phyloP scores from a whole-genome alignment of 2,888 invertebrate species.

The Pandemis cinnamomeana region DNA sequence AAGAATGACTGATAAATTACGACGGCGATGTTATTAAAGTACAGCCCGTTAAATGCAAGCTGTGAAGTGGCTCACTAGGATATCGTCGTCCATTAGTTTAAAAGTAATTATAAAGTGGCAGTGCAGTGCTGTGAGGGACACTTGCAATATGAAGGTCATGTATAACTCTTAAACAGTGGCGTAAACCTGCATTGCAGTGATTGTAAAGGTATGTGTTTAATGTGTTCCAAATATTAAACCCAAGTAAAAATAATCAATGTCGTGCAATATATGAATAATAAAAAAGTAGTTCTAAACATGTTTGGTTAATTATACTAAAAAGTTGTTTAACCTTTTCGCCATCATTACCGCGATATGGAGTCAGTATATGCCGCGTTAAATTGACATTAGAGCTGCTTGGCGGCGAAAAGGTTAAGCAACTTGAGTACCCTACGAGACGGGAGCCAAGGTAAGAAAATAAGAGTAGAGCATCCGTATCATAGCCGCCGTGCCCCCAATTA shows the following conservation, averaged over 20 bases:
- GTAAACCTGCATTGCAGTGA: not conserved
- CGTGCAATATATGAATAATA: not conserved
- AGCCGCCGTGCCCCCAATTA: too few species aligned
- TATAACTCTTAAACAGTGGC: not conserved
- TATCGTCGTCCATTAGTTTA: slow-evolving; percentile 18
- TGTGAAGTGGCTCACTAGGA: not conserved
- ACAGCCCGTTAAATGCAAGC: slow-evolving; percentile 30
- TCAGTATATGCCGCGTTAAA: too few species aligned
- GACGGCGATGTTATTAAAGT: slow-evolving; percentile 31
- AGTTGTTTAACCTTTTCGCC: too few species aligned
- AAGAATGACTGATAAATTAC: slow-evolving; percentile 31
- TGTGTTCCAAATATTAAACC: not conserved
- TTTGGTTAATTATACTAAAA: not conserved
- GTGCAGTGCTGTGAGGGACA: not conserved
- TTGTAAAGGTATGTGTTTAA: not conserved
- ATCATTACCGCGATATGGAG: too few species aligned
- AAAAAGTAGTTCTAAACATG: not conserved
- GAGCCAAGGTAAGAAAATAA: not conserved
- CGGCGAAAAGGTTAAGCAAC: too few species aligned
- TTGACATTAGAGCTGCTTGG: too few species aligned
- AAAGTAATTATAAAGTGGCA: not conserved
- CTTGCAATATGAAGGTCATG: not conserved
- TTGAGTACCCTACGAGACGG: not conserved
- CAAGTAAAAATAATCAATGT: not conserved
- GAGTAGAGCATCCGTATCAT: too few species aligned